Conservation (phyloP, 2,113 vertebrate genomes). For the Pachyramphus minor region DNA sequence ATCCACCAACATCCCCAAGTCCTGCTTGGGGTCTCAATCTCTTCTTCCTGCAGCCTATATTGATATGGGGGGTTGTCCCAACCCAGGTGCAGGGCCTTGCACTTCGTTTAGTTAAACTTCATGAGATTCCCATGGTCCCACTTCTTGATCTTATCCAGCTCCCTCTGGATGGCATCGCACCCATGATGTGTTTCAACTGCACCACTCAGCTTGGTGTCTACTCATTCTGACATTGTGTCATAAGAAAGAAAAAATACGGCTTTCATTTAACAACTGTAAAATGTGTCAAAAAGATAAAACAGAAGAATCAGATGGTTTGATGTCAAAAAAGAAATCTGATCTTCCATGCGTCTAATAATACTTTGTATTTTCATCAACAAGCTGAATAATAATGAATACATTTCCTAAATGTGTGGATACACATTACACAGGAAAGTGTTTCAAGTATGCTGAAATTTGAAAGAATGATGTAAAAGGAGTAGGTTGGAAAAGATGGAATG, state of each 20-base stretch:
- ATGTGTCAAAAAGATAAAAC: background rate
- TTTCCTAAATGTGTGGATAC: background rate
- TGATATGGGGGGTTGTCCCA: accelerated
- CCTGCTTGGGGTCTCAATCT: accelerated
- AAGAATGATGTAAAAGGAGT: background rate
- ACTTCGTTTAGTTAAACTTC: background rate
- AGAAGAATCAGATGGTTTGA: background rate
- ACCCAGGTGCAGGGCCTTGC: background rate
- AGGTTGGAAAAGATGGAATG: background rate
- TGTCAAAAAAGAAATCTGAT: background rate
- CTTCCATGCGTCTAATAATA: background rate
- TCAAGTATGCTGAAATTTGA: background rate
- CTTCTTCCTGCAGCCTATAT: background rate
- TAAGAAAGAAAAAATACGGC: background rate
- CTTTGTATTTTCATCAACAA: background rate
- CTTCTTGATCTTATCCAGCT: background rate
- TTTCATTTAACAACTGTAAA: background rate
- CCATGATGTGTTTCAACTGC: background rate
- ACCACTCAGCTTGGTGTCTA: background rate
- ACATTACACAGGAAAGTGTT: background rate
- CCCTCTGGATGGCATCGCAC: background rate
- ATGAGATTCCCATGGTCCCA: background rate
- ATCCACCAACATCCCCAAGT: accelerated
- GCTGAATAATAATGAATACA: background rate
- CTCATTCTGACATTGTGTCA: background rate